Evolutionary conservation across 2,888 invertebrate genomes (phyloP).

Genomic region (Chironomus riparius): DNA sequence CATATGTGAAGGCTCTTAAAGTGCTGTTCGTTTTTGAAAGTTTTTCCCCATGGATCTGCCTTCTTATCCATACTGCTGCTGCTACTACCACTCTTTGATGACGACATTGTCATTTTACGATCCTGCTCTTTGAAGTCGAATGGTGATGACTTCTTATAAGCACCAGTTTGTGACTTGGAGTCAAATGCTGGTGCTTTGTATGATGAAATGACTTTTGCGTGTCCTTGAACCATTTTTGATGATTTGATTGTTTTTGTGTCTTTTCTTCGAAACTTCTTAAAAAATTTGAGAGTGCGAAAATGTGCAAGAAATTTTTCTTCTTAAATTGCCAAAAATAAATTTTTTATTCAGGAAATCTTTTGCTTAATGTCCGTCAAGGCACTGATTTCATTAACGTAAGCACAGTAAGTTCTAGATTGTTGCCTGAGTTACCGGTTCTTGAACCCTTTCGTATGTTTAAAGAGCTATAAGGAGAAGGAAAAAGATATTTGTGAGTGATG

Average conservation of each 20-base stretch:
- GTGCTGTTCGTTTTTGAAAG: slow-evolving; percentile 17
- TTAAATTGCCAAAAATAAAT: not conserved
- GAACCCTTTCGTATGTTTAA: slow-evolving; percentile 36
- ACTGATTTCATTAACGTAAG: slow-evolving; percentile 41
- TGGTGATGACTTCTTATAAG: slow-evolving; percentile 11
- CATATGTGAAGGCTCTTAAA: slow-evolving; percentile 25
- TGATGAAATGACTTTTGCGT: slow-evolving; percentile 2
- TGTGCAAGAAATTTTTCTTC: not conserved
- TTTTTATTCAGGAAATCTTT: slow-evolving; percentile 2
- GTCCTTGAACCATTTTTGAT: slow-evolving; percentile 22
- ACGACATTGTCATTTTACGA: not conserved
- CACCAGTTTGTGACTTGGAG: not conserved
- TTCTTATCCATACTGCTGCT: not conserved
- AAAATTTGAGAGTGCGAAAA: not conserved
- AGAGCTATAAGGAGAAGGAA: not conserved
- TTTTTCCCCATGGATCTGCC: slow-evolving; percentile 11
- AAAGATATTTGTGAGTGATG: not conserved
- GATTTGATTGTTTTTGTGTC: not conserved
- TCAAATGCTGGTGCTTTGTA: slow-evolving; percentile 3
- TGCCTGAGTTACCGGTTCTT: slow-evolving; percentile 41
- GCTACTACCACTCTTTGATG: not conserved
- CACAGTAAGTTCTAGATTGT: slow-evolving; percentile 40
- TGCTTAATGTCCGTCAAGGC: slow-evolving; percentile 35
- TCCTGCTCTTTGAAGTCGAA: slow-evolving; percentile 13
- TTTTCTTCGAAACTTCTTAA: not conserved